A percentile compares a stretch with the other conserved stretches of the same genome.
phyloP scores from a whole-genome alignment of 2,113 vertebrate genomes.

The Tyrannus savana region DNA sequence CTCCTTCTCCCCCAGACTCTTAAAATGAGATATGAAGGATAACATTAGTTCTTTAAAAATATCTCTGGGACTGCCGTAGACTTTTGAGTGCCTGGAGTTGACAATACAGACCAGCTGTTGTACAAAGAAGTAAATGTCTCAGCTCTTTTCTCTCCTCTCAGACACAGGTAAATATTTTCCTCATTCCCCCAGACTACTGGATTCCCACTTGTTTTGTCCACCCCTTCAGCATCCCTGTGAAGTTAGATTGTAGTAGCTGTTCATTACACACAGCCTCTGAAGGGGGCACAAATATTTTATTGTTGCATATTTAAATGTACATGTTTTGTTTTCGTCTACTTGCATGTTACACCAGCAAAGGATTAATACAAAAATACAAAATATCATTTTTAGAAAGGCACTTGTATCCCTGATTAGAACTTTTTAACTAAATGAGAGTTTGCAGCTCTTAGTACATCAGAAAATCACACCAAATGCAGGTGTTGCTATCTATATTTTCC shows the following conservation, averaged over 20 bases:
- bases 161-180: background rate
- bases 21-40: background rate
- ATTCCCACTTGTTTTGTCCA: background rate
- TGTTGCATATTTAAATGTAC: background rate
- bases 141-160: background rate
- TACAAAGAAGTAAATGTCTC: background rate
- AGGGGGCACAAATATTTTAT: background rate
- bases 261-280: background rate
- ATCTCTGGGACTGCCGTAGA: background rate
- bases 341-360: background rate
- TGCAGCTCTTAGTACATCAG: background rate
- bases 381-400: background rate
- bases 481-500: background rate
- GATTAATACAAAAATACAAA: background rate
- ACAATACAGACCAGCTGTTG: too few species aligned
- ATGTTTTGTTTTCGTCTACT: background rate
- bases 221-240: background rate
- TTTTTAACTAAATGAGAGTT: background rate
- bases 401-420: background rate
- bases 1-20: too few species aligned
- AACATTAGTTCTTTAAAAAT: background rate
- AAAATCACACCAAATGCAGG: fast-evolving
- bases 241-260: background rate
- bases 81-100: background rate
- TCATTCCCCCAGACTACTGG: background rate